A percentile compares a stretch with the other conserved stretches of the same genome.
Evolutionary conservation across 2,888 invertebrate genomes (phyloP).

Genomic region (Eupeodes luniger): DNA sequence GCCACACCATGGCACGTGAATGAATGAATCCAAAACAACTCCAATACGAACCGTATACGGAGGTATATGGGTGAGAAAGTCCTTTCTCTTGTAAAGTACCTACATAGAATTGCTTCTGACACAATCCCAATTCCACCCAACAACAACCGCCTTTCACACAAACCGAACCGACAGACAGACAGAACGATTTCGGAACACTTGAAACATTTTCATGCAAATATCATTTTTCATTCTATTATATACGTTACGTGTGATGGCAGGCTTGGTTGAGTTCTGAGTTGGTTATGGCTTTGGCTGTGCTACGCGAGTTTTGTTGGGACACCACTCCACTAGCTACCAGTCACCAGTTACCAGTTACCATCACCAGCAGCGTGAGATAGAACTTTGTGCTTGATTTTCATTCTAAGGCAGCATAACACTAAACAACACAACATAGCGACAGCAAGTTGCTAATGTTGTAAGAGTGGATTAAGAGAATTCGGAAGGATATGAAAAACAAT

Average conservation of each 20-base stretch:
- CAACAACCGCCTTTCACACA: background rate
- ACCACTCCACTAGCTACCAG: background rate
- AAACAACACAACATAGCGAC: background rate
- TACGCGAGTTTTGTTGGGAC: slow-evolving; percentile 3
- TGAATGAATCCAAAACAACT: slow-evolving; percentile 40
- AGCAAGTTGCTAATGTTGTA: slow-evolving; percentile 9
- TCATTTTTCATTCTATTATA: slow-evolving; percentile 49
- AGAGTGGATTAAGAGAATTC: slow-evolving; percentile 26
- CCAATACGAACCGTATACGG: background rate
- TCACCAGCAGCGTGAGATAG: background rate
- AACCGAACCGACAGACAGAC: slow-evolving; percentile 1
- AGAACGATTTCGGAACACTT: slow-evolving; percentile 34
- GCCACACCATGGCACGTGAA: slow-evolving; percentile 56
- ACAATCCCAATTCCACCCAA: background rate
- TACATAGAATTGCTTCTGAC: background rate
- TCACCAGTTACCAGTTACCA: too few species aligned
- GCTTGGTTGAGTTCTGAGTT: background rate
- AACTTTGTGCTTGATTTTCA: slow-evolving; percentile 22
- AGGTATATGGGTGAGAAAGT: background rate
- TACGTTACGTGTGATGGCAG: slow-evolving; percentile 22
- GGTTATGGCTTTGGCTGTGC: background rate
- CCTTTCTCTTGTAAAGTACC: slow-evolving; percentile 9
- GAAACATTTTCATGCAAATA: slow-evolving; percentile 55
- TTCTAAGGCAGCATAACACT: background rate
- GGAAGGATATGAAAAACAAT: background rate